A percentile compares a stretch with the other conserved stretches of the same genome.
phyloP scores from a whole-genome alignment of 92 coral and sea anemone genomes.

The Porites rus region DNA sequence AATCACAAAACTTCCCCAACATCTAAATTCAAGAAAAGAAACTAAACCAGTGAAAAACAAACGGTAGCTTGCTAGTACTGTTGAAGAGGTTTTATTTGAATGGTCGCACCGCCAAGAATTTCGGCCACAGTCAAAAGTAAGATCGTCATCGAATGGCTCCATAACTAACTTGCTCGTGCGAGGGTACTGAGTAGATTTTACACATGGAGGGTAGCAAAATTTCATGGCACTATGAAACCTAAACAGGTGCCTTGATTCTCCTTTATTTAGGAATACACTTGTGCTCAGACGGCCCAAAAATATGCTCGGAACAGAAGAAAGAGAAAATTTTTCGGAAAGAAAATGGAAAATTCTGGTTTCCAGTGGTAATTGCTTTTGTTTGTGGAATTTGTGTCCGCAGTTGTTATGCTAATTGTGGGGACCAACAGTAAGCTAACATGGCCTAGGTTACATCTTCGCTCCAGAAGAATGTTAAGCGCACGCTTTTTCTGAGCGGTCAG shows the following conservation, averaged over 20 bases:
- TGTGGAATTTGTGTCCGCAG: constrained; percentile 74
- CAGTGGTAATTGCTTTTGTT: constrained; percentile 89
- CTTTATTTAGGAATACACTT: constrained; percentile 3
- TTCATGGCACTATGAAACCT: constrained; percentile 43
- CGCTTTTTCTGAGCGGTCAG: constrained; percentile 70
- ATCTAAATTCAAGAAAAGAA: too few species aligned
- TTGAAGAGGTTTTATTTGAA: too few species aligned
- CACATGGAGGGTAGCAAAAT: constrained; percentile 47
- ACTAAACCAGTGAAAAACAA: too few species aligned
- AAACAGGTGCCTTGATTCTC: constrained; percentile 66
- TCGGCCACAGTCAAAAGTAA: too few species aligned
- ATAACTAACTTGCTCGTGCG: too few species aligned
- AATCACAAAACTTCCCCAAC: too few species aligned
- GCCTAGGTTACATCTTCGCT: constrained; percentile 84
- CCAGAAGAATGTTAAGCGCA: constrained; percentile 91
- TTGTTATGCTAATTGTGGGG: constrained; percentile 90
- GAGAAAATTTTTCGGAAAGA: constrained; percentile 27
- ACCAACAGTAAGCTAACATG: constrained; percentile 69
- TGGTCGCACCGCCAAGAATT: too few species aligned
- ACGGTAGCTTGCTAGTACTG: too few species aligned
- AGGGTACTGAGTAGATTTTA: constrained; percentile 23
- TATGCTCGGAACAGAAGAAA: background rate
- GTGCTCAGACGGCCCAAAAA: constrained; percentile 21
- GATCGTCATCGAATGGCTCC: too few species aligned
- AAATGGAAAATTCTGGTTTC: constrained; percentile 47